Evolutionary conservation across 2,888 invertebrate genomes (phyloP), one percentile per base, ranked within the genome.

Genomic region (Erebia aethiops): DNA sequence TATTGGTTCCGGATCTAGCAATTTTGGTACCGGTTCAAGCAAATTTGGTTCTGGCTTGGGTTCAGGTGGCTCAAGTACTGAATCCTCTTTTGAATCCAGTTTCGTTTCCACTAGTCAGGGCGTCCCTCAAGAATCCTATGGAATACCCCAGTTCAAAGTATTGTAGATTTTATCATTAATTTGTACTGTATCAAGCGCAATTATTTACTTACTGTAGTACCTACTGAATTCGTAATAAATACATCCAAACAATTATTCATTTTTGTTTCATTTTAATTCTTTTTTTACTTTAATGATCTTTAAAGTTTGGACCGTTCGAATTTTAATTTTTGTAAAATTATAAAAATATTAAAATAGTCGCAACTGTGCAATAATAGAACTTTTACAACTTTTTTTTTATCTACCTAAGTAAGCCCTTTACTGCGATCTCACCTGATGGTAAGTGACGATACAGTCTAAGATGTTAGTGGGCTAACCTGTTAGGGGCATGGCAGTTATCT

Each of bases 91-190:
- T 67, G 83, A 84, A 14, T 64, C 78, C 56, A 85, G 80, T 75
- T 75, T 81, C n/a, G 80, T 90, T 70, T 82, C 88, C 62, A 85
- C 90, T 83, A 88, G 86, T 85, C 92, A 92, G 79, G 90, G 91
- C 67, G 78, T 92, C 61, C 92, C 93, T 64, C 88, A 92, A 73
- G 88, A 90, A 86, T 83, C 86, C 49, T 93, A 92, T 72, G 92
- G 92, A 77, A 77, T 83, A 74, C 92, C 92, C 57, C 87, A 86
- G 72, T 93, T 91, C 83, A 87, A 87, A 78, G 75, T 70, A 61
- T 76, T 73, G 60, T 79, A 79, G 72, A 77, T 69, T 57, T 57
- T 51, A 51, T 51, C 67, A 62, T n/a, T 35, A 35, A 35, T 35
- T 35, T 67, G 43, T 21, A 61, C 14, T 69, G 11, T 70, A 57